Evolutionary conservation across 2,113 vertebrate genomes (phyloP), one percentile per base, ranked within the genome.

Genomic region (Syrmaticus mikado): DNA sequence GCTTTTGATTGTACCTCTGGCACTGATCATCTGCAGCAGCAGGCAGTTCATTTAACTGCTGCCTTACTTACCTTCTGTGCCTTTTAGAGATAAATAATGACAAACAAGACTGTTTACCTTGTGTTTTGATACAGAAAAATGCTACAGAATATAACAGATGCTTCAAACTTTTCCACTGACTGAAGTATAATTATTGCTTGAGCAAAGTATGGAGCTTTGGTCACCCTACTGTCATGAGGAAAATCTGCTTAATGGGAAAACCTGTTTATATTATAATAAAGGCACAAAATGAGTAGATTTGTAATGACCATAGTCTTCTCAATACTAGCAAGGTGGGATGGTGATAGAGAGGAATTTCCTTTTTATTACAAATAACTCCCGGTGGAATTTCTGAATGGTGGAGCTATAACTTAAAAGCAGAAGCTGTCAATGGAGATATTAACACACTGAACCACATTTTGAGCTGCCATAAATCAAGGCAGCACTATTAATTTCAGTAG

Each of bases 361-460:
- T 79, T 68, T 67, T 82, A 8, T 81, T 93, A 24, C 70, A 76
- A 73, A 84, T 70, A 93, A 76, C 16, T 84, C 66, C 89, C 87
- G 70, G 53, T 80, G 74, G 58, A 92, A 34, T 92, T 95, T 90
- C 90, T 53, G 88, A 91, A 75, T n/a, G 25, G 73, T 78, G 14
- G 40, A 75, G n/a, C 50, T 73, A 34, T 90, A 93, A 84, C 41
- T 93, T 89, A 76, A 67, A 53, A 25, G 58, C 57, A 72, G 76
- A 76, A 84, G 87, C 76, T n/a, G 34, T n/a, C 85, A 77, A 3
- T 38, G 62, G 68, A 72, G 61, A 72, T 73, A 75, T 55, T 77
- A 91, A 71, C 50, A 40, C 0, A 1, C 52, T 68, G 73, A 83
- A 87, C n/a, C 73, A 79, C 53, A 73, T 88, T 92, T 65, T 83